phyloP scores from a whole-genome alignment of 2,113 vertebrate genomes.

The Carettochelys insculpta region DNA sequence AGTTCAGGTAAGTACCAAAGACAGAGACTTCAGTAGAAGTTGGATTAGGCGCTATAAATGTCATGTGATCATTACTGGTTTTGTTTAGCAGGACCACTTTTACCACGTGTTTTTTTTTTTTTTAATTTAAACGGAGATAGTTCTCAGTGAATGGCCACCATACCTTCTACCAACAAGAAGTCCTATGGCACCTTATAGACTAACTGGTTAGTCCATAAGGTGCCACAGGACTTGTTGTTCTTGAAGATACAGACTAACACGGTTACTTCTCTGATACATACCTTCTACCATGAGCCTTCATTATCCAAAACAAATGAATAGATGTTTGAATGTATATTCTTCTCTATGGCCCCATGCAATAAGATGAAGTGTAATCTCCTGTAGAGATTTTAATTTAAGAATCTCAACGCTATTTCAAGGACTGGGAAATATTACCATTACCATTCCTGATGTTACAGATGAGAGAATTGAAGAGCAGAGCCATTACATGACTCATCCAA shows the following conservation, averaged over 20 bases:
- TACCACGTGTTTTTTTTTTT: neutral
- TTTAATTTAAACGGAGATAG: accelerated
- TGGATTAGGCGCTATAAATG: neutral
- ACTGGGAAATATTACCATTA: neutral
- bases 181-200: no score
- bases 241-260: no score
- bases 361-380: neutral
- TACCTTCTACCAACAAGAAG: accelerated
- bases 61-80: neutral
- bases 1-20: neutral
- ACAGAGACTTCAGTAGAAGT: neutral
- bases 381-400: neutral
- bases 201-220: no score
- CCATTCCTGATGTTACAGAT: accelerated
- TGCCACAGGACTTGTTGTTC: no score
- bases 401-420: neutral
- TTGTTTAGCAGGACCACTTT: neutral
- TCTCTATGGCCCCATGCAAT: neutral
- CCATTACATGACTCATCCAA: neutral
- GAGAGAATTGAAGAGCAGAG: accelerated
- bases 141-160: neutral
- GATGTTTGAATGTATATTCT: accelerated
- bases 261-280: no score
- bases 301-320: accelerated
- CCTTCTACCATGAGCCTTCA: accelerated